Evolutionary conservation across 2,888 invertebrate species (phyloP), one percentile per base, ranked within the genome.

Genomic region (Chrysolina oricalcia): DNA sequence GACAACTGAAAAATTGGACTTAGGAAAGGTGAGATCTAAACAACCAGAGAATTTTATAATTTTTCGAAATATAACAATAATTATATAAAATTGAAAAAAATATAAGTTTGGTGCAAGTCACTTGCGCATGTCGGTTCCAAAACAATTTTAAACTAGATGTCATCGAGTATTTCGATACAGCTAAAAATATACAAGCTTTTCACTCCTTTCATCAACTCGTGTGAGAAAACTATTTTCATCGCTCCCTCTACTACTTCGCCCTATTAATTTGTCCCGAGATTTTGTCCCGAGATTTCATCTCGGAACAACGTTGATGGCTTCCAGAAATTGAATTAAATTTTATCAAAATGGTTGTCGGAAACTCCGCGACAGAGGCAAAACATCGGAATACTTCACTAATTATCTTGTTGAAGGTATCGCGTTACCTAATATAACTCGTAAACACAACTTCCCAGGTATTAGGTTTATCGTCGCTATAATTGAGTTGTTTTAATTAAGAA

Each of bases 391-490:
- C 73, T 73, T 69, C 65, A 50, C 73, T 69, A 73, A 73, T 73
- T 73, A 73, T 69, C 69, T 43, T 73, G 68, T 63, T 48, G 48
- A 48, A 48, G 48, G 69, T 63, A 69, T 73, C 69, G 69, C n/a
- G 73, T 73, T 73, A 69, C 73, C 59, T 65, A 64, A 48, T 64
- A 46, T 69, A 73, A 73, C 73, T 69, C 67, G 69, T 68, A 73
- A 73, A 73, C 73, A 48, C 48, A 17, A 48, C 48, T 48, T 48
- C 48, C 9, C 48, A 73, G 69, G 53, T 53, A 53, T 21, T 53
- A 50, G 46, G 73, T 59, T 67, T 73, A 73, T 69, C 64, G 63
- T 73, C 35, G 65, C 41, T 64, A 48, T 68, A 69, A 69, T 73
- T 73, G 69, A 73, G 69, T 68, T 63, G 69, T 63, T 48, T 48